Conservation (phyloP, 2,113 vertebrate species). For the Phaethornis superciliosus region DNA sequence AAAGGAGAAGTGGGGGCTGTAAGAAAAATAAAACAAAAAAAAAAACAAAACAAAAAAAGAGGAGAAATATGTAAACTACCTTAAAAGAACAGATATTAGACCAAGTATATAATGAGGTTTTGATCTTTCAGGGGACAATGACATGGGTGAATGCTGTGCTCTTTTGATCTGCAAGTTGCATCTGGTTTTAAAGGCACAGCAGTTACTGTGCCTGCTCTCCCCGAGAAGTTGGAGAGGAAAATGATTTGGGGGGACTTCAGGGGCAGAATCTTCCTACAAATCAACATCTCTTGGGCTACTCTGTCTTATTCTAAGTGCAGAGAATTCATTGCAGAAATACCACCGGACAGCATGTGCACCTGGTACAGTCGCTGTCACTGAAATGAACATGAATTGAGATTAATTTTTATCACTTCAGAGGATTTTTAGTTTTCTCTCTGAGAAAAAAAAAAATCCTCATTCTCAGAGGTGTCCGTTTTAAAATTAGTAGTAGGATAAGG, state of each 20-base stretch:
- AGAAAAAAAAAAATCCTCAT: conserved; percentile 2
- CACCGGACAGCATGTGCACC: conserved; percentile 46
- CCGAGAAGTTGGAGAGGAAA: conserved; percentile 23
- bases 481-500: conserved; percentile 56
- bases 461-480: conserved; percentile 53
- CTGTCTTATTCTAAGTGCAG: conserved; percentile 43
- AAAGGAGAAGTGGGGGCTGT: conserved; percentile 77
- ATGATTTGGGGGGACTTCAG: not conserved
- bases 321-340: conserved; percentile 67
- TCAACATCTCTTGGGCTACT: not conserved
- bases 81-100: conserved; percentile 57
- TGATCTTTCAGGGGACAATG: conserved; percentile 76
- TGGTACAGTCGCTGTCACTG: conserved; percentile 52
- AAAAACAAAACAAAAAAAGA: not conserved
- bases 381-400: conserved; percentile 71
- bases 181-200: conserved; percentile 55
- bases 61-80: conserved; percentile 80
- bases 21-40: conserved; percentile 55
- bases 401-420: conserved; percentile 73
- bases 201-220: not conserved
- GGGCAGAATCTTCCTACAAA: not conserved
- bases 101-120: conserved; percentile 68
- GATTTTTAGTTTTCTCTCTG: conserved; percentile 49
- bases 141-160: conserved; percentile 59
- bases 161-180: conserved; percentile 73